Base-by-base conservation (phyloP, 2,888 invertebrate species). In the Agonopterix subpropinquella region DNA sequence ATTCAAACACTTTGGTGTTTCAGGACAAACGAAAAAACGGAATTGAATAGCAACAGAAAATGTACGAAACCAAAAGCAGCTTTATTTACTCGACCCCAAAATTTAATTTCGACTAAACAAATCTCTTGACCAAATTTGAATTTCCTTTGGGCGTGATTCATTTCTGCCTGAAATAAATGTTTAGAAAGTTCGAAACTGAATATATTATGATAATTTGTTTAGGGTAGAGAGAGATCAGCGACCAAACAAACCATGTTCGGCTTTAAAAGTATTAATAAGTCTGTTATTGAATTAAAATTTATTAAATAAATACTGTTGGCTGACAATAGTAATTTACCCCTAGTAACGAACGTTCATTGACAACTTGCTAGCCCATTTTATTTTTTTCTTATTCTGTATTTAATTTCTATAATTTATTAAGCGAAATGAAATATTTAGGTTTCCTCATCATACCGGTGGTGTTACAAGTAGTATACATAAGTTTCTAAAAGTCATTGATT, bases 191-290 rank as follows among this genome's bases (percentile, higher is more conserved):
- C 36, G 45, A 53, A 58, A 54, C 53, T 57, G 52, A 56, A 58
- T 59, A 52, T 39, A 59, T 59, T 59, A 56, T 48, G 50, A 48
- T 54, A 52, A 54, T 49, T 52, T 48, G 46, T 49, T 48, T 28
- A 28, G n/a, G 39, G 39, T 39, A 9, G n/a, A 39, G 39, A 9
- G n/a, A 39, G 39, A 39, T 39, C 39, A 39, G n/a, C 10, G 28
- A 1, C 39, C 39, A 50, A 49, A 45, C 43, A 52, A 51, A 53
- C 49, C 54, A 51, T 51, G 47, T 48, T 49, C 45, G 36, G 47
- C 28, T 41, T 36, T 18, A 2, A 9, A n/a, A 36, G 8, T 36
- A 11, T 45, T 11, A 44, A 42, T 48, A 36, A 45, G 39, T 44
- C n/a, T 5, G 28, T 47, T 47, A 13, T 47, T 43, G 18, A 44